Evolutionary conservation across 2,797 vertebrate genomes (phyloP).

Genomic region (Enteromius afrohamiltoni): DNA sequence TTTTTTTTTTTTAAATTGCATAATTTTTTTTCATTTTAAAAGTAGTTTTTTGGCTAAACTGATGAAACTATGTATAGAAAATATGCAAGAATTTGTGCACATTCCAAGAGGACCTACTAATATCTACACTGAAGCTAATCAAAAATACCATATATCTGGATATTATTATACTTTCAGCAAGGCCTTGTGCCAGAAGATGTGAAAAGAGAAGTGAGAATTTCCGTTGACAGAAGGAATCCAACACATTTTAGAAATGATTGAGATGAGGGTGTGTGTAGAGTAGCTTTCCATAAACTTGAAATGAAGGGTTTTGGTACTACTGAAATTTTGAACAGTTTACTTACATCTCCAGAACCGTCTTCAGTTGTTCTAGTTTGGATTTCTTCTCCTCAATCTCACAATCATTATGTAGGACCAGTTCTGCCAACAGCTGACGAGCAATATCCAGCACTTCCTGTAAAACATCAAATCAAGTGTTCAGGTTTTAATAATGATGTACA

Average conservation of each 20-base stretch:
- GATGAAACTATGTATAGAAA: neutral
- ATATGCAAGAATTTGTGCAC: neutral
- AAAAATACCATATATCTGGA: neutral
- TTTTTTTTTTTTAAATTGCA: too few relatives aligned
- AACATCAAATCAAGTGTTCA: conserved; percentile 19
- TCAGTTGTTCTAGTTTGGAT: conserved; percentile 94
- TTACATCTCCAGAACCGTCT: conserved; percentile 98
- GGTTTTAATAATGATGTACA: neutral
- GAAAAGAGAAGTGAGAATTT: conserved; percentile 2
- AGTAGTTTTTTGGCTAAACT: neutral
- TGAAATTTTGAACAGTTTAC: conserved; percentile 57
- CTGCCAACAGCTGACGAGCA: conserved; percentile 88
- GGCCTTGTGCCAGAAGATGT: neutral
- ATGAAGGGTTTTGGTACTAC: neutral
- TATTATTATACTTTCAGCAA: neutral
- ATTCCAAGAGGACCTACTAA: neutral
- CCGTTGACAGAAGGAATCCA: neutral
- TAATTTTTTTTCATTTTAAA: neutral
- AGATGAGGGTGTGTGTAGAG: neutral
- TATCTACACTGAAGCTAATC: neutral
- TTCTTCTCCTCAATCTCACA: conserved; percentile 95
- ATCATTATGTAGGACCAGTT: conserved; percentile 86
- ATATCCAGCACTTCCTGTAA: conserved; percentile 95
- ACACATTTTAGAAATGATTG: conserved; percentile 1
- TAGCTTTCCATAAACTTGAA: neutral